Conservation (phyloP, 2,113 vertebrate genomes). For the Hemiscyllium ocellatum region DNA sequence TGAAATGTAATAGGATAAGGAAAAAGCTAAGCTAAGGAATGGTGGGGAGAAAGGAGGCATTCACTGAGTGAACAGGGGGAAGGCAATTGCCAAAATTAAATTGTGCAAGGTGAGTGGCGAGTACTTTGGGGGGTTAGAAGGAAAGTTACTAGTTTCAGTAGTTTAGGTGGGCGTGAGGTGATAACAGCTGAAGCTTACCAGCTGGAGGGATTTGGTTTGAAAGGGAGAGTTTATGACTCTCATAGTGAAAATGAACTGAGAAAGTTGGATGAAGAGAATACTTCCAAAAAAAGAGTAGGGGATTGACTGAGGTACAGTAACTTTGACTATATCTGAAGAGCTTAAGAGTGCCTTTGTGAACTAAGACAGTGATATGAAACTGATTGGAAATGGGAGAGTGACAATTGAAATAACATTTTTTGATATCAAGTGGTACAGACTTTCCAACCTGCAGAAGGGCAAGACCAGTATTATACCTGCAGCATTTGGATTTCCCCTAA, state of each 20-base stretch:
- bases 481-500: not conserved
- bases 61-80: not conserved
- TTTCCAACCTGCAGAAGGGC: not conserved
- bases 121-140: not conserved
- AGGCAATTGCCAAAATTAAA: not conserved
- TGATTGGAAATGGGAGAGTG: not conserved
- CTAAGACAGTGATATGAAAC: not conserved
- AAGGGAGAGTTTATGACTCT: not conserved
- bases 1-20: not conserved
- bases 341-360: not conserved
- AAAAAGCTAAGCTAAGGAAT: not conserved
- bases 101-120: not conserved
- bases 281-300: not conserved
- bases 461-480: not conserved
- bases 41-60: not conserved
- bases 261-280: not conserved
- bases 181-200: not conserved
- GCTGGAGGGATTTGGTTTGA: not conserved
- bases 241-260: not conserved
- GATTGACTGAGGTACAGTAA: not conserved
- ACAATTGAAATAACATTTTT: not conserved
- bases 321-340: not conserved
- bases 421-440: not conserved
- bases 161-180: too few species aligned
- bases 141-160: not conserved